Conservation (phyloP, 1,140 invertebrate species). For the Macrobrachium nipponense region DNA sequence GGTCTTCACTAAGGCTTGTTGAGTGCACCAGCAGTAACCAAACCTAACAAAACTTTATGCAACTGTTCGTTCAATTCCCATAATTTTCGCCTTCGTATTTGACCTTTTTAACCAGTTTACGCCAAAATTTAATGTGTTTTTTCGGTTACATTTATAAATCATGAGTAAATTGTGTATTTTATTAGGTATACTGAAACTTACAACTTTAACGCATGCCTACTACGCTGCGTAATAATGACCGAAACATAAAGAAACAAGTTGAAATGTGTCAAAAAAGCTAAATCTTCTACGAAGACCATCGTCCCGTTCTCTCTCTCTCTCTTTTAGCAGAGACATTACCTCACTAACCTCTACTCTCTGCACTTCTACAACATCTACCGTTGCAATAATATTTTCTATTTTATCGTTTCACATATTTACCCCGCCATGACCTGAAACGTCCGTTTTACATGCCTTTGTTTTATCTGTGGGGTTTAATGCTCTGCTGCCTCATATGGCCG, state of each 20-base stretch:
- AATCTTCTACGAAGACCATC: constrained; percentile 37
- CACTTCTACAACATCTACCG: constrained; percentile 3
- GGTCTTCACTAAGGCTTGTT: constrained; percentile 59
- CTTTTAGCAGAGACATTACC: constrained; percentile 41
- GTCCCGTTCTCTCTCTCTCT: constrained; percentile 56
- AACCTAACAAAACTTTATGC: constrained; percentile 18
- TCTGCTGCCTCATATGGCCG: no score
- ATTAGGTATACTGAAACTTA: neutral
- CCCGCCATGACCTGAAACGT: no score
- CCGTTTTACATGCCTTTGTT: no score
- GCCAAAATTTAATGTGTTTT: neutral
- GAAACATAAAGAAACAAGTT: constrained; percentile 22
- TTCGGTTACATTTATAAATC: neutral
- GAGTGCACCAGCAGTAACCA: constrained; percentile 35
- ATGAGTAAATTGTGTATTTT: neutral
- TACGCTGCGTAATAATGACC: neutral
- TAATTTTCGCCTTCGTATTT: constrained; percentile 19
- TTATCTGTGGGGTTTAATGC: no score
- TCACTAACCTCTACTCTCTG: constrained; percentile 16
- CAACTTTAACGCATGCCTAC: no score
- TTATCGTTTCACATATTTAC: no score
- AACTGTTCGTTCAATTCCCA: constrained; percentile 41
- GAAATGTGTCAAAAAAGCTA: constrained; percentile 26
- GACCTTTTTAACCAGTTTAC: neutral
- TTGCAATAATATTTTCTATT: neutral